These are phyloP conservation scores for Agrotis ipsilon DNA, from an alignment of 2,888 invertebrate species.

Conservation along the genomic window DNA sequence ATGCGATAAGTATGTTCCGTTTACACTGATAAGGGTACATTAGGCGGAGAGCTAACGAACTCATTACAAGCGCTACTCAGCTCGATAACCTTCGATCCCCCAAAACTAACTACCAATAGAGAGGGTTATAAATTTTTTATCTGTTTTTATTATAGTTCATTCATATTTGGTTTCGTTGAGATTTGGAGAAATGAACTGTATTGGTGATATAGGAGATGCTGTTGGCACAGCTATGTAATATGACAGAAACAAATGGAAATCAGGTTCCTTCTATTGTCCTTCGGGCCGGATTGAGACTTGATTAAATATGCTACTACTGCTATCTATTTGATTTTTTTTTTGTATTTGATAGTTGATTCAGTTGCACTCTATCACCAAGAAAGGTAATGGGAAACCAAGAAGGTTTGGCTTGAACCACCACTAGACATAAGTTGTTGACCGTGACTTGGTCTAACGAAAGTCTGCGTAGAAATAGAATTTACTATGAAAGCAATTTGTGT, in stretches of 20 bases:
- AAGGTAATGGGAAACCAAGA: background rate
- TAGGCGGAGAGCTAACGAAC: slow-evolving; percentile 85
- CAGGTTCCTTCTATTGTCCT: background rate
- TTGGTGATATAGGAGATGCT: background rate
- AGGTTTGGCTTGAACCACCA: too few relatives aligned
- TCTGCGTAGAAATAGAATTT: too few relatives aligned
- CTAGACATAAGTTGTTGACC: too few relatives aligned
- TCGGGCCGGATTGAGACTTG: slow-evolving; percentile 1
- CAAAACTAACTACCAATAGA: slow-evolving; percentile 68
- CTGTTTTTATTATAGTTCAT: slow-evolving; percentile 36
- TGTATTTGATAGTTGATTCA: too few relatives aligned
- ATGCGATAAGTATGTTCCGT: slow-evolving; percentile 86
- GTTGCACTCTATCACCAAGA: background rate
- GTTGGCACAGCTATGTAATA: too few relatives aligned
- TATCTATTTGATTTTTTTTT: background rate
- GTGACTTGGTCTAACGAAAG: too few relatives aligned
- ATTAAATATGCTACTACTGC: background rate
- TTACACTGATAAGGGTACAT: slow-evolving; percentile 83
- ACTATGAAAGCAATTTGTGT: too few relatives aligned
- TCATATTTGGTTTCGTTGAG: slow-evolving; percentile 25
- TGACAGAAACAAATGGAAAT: background rate
- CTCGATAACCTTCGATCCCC: slow-evolving; percentile 80
- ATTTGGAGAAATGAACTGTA: slow-evolving; percentile 10
- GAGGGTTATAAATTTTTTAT: slow-evolving; percentile 30
- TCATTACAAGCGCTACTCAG: slow-evolving; percentile 68